These are phyloP conservation scores for Anagyrus pseudococci DNA, from an alignment of 2,888 invertebrate genomes.

Conservation along the genomic window DNA sequence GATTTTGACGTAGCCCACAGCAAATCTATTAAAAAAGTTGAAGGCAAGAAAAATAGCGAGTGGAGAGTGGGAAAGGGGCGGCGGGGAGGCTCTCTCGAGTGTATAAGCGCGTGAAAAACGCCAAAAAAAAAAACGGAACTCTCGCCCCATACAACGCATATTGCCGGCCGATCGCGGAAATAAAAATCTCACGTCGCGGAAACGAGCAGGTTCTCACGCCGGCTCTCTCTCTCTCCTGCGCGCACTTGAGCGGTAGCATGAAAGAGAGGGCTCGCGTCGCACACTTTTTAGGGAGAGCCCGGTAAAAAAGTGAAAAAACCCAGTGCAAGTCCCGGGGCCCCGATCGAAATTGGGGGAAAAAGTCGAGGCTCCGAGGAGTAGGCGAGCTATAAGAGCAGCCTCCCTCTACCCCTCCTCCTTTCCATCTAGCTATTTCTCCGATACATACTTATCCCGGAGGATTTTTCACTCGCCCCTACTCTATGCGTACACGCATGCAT, in stretches of 20 bases:
- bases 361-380: constrained; percentile 16
- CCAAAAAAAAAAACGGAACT: constrained; percentile 8
- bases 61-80: no score
- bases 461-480: constrained; percentile 39
- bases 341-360: constrained; percentile 38
- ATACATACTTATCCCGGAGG: constrained; percentile 15
- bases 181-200: constrained; percentile 45
- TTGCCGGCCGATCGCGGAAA: constrained; percentile 32
- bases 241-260: no score
- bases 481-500: no score
- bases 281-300: no score
- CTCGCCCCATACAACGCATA: neutral
- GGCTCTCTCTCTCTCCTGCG: no score
- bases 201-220: constrained; percentile 44
- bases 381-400: constrained; percentile 19
- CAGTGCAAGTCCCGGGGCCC: constrained; percentile 17
- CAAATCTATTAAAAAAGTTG: no score
- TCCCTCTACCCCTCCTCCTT: constrained; percentile 24
- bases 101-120: constrained; percentile 20
- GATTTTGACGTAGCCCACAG: no score
- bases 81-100: no score
- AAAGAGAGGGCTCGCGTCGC: no score
- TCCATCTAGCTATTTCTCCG: no score
- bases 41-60: no score
- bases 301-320: constrained; percentile 39